Base-by-base conservation (phyloP, 2,797 vertebrate genomes). In the Squalus acanthias region DNA sequence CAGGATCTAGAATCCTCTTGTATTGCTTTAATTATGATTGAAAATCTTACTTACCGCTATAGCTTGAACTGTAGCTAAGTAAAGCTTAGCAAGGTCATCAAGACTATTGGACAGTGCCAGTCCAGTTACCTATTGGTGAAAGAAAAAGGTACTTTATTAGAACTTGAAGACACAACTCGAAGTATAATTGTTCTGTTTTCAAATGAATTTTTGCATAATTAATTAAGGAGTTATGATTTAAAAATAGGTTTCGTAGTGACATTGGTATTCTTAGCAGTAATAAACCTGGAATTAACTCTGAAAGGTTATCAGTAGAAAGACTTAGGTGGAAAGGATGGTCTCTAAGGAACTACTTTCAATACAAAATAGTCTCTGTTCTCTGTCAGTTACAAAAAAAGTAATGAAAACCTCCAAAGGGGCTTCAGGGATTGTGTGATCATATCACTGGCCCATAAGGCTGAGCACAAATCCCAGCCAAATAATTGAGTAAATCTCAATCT, bases 61-160 rank as follows among this genome's bases (percentile, higher is more conserved):
- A 96, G 98, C 98, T 97, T 99, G 99, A 96, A 99, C 74, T 0
- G 99, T 99, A 96, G 99, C 98, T 97, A 99, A 97, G 97, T 99
- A 99, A 96, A 99, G 98, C 97, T 99, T 97, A 85, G 99, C 99
- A 97, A 99, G 98, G 97, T 99, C 99, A 96, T 99, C 99, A 96
- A 99, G 97, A 96, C 98, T 98, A 96, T 98, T 98, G 96, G 99
- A 99, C 96, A 99, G 97, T 0, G 98, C 98, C 57, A 99, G 97
- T 70, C 99, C 99, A 1, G 98, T 98, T 97, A 99, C 98, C 99
- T 99, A 97, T 95, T 70, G 0, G 97, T 95, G 96, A 97, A 97
- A 97, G 96, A 97, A 94, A 97, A 97, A 93, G 26, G 39, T 26
- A 79, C 57, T 65, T 63, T 10, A 96, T 74, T 96, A 26, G n/a